These are phyloP conservation scores for Sisor rabdophorus DNA, from an alignment of 2,113 vertebrate species.

Conservation along the genomic window DNA sequence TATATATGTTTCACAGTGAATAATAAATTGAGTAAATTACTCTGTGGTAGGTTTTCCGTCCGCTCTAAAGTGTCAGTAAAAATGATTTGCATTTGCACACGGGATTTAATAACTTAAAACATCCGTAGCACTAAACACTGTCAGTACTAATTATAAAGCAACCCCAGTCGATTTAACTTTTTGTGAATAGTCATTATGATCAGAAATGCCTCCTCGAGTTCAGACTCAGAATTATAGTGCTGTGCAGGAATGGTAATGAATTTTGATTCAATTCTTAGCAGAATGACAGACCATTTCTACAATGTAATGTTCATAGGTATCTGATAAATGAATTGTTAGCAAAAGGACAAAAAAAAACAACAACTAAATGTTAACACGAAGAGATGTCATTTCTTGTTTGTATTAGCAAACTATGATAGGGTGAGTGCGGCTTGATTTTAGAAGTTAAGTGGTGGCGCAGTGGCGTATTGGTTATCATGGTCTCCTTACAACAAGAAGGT, in stretches of 20 bases:
- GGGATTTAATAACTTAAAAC: slow-evolving; percentile 19
- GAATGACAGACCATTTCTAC: background rate
- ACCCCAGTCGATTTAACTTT: slow-evolving; percentile 20
- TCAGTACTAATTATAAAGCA: slow-evolving; percentile 12
- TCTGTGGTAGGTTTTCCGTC: slow-evolving; percentile 5
- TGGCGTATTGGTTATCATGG: too few species aligned
- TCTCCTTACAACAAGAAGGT: too few species aligned
- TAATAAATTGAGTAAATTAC: slow-evolving; percentile 29
- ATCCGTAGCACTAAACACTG: background rate
- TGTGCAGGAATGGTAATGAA: background rate
- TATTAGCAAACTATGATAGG: background rate
- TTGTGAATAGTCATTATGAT: slow-evolving; percentile 20
- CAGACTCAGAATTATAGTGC: background rate
- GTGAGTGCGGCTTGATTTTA: too few species aligned
- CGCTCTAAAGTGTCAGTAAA: slow-evolving; percentile 2
- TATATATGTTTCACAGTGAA: background rate
- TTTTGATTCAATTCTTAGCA: background rate
- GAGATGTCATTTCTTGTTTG: background rate
- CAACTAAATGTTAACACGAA: background rate
- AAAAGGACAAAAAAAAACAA: background rate
- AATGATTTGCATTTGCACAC: slow-evolving; percentile 23
- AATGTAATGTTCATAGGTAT: background rate
- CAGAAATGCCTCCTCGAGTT: background rate
- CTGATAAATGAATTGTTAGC: background rate
- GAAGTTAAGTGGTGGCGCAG: too few species aligned